Conservation (phyloP, 2,113 vertebrate species). For the Nothocercus julius region DNA sequence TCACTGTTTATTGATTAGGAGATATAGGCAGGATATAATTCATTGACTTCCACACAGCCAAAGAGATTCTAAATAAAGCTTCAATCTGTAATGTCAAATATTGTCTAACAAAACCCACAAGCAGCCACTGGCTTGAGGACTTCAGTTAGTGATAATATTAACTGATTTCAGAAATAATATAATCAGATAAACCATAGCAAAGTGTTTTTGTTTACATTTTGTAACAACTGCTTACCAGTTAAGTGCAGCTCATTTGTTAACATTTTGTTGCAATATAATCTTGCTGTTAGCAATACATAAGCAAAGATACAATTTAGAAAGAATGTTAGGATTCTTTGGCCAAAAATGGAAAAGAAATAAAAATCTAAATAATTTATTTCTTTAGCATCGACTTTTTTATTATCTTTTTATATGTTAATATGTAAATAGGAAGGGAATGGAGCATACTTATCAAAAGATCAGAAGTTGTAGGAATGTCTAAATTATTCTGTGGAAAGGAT, state of each 20-base stretch:
- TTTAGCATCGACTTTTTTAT: background rate
- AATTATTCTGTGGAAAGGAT: background rate
- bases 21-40: background rate
- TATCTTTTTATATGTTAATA: background rate
- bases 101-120: constrained; percentile 15
- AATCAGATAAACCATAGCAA: background rate
- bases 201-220: background rate
- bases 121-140: background rate
- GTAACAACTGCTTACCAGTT: background rate
- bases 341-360: background rate
- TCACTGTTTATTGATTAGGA: background rate
- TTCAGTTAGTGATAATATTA: background rate
- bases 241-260: background rate
- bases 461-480: background rate
- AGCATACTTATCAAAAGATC: background rate
- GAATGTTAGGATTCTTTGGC: background rate
- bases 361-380: background rate
- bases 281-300: background rate
- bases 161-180: constrained; percentile 23
- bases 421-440: too few species aligned
- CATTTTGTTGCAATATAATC: background rate
- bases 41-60: background rate
- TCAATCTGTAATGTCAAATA: constrained; percentile 54
- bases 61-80: background rate
- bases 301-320: background rate